Percentiles rank a stretch among this genome's conserved stretches.
Conservation (phyloP, 2,113 vertebrate genomes). For the Ctenomys sociabilis region DNA sequence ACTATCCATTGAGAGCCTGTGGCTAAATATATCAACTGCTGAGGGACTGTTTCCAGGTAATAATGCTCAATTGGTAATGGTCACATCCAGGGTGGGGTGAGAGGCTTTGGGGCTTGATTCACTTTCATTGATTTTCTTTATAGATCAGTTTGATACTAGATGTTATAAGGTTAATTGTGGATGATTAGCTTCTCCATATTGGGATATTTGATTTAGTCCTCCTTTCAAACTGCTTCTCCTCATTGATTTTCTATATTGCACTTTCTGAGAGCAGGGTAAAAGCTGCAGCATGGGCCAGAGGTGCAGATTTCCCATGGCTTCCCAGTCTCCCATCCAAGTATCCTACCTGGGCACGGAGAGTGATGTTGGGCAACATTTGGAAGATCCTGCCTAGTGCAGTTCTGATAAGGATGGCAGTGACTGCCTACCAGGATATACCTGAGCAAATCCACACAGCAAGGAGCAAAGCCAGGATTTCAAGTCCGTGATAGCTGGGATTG, state of each 20-base stretch:
- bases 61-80: slow-evolving; percentile 45
- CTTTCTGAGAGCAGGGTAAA: slow-evolving; percentile 83
- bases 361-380: background rate
- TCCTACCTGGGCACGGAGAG: background rate
- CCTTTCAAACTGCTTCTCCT: slow-evolving; percentile 86
- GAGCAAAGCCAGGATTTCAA: background rate
- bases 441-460: rapidly evolving
- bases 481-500: background rate
- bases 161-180: slow-evolving; percentile 90
- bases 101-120: slow-evolving; percentile 70
- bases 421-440: no score
- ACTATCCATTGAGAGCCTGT: slow-evolving; percentile 45
- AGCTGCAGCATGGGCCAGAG: slow-evolving; percentile 77
- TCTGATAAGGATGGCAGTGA: background rate
- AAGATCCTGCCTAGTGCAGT: background rate
- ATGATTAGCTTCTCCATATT: slow-evolving; percentile 88
- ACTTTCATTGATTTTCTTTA: slow-evolving; percentile 85
- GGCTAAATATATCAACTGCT: slow-evolving; percentile 57
- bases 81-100: background rate
- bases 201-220: slow-evolving; percentile 89
- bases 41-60: slow-evolving; percentile 56
- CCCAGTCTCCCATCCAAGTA: background rate
- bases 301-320: slow-evolving; percentile 40
- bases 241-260: slow-evolving; percentile 88
- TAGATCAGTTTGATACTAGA: slow-evolving; percentile 84